Evolutionary conservation across 1,140 invertebrate genomes (phyloP), one percentile per base, ranked within the genome.

Genomic region (Theocolax elegans): DNA sequence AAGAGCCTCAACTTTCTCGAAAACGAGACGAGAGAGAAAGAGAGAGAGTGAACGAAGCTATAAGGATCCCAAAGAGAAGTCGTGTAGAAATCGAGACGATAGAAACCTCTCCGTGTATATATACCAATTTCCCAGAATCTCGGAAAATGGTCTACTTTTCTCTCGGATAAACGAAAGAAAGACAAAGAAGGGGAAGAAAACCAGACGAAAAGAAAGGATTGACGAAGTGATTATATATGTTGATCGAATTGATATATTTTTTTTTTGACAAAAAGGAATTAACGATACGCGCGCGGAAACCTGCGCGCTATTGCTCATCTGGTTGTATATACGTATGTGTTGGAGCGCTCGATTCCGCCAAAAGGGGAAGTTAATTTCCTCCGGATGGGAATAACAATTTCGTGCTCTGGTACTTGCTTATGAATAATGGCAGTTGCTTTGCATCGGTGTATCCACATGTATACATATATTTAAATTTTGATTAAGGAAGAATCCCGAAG

Each of bases 381-480:
- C 40, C 25, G 58, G 58, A 35, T 46, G 38, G 38, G 31, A 44
- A 60, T 60, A 44, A 60, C 58, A 59, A 59, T 59, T 59, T 42
- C 56, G 35, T 13, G 56, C 56, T 25, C 35, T 21, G 31, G 31
- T 31, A 40, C 35, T 58, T 58, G 35, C 54, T 29, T 40, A 19
- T 58, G 17, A 40, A 40, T 59, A 59, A 21, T 59, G 35, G 19
- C 17, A 23, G n/a, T 42, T 54, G 27, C 51, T 13, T n/a, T n/a
- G n/a, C n/a, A n/a, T n/a, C n/a, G 15, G 13, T 6, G 27, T 17
- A 17, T 31, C 1, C 23, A 23, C 46, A 49, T n/a, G n/a, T n/a
- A n/a, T n/a, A n/a, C n/a, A n/a, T n/a, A n/a, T n/a, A n/a, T n/a
- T n/a, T 49, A 19, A 23, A 49, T 44, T 44, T 44, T 44, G 42